These are phyloP conservation scores for Odontamblyopus lacepedii DNA, from an alignment of 2,797 vertebrate genomes.

Conservation along the genomic window DNA sequence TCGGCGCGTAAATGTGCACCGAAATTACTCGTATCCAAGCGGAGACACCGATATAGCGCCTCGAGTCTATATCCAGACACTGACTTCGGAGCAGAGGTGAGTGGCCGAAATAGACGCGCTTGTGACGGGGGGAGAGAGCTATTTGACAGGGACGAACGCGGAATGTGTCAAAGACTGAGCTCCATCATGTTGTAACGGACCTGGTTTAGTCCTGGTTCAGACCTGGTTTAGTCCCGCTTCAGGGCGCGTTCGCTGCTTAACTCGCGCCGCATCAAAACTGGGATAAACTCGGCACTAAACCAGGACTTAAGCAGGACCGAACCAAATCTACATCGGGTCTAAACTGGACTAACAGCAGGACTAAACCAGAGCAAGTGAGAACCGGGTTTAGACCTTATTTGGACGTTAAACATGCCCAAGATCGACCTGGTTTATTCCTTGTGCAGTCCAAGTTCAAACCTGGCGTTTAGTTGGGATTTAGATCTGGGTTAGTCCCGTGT, in stretches of 20 bases:
- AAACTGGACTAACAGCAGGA: neutral
- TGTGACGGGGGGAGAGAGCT: slow-evolving; percentile 44
- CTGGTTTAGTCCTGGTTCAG: neutral
- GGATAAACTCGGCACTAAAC: too few relatives aligned
- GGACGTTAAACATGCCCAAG: neutral
- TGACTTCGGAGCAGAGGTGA: slow-evolving; percentile 80
- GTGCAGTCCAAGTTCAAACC: too few relatives aligned
- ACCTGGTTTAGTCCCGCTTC: neutral
- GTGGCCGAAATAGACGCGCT: slow-evolving; percentile 83
- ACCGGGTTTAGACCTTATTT: neutral
- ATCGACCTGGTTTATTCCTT: too few relatives aligned
- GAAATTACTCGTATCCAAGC: slow-evolving; percentile 79
- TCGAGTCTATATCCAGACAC: slow-evolving; percentile 76
- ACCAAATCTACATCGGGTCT: too few relatives aligned
- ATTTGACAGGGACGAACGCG: slow-evolving; percentile 46
- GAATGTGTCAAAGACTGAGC: neutral
- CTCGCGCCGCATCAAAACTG: too few relatives aligned
- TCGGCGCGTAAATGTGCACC: slow-evolving; percentile 80
- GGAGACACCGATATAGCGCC: slow-evolving; percentile 81
- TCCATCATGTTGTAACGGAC: neutral
- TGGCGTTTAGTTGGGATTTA: neutral
- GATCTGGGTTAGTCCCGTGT: neutral
- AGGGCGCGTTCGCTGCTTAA: neutral
- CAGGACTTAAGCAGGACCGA: too few relatives aligned
- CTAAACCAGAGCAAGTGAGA: neutral